A percentile compares a stretch with the other conserved stretches of the same genome.
Conservation (phyloP, 2,113 vertebrate species). For the Marmota flaviventris region DNA sequence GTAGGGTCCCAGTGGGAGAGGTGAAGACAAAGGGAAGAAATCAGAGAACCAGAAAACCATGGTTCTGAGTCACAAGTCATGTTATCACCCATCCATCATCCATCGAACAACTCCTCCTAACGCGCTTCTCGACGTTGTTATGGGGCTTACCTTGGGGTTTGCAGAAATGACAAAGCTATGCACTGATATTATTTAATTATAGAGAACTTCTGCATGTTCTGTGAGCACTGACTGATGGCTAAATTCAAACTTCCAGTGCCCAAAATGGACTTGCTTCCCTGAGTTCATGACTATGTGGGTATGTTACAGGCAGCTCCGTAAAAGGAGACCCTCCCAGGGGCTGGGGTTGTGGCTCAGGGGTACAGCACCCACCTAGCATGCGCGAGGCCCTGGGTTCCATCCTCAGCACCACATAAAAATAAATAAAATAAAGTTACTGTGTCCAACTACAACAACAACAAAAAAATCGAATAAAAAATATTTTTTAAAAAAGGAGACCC, state of each 20-base stretch:
- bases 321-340: neutral
- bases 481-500: no score
- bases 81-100: neutral
- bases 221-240: neutral
- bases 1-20: rapidly evolving
- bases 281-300: no score
- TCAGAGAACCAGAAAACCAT: neutral
- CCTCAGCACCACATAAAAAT: no score
- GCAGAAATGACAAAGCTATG: neutral
- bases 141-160: neutral
- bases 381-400: no score
- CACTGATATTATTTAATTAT: neutral
- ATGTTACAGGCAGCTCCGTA: neutral
- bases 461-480: no score
- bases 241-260: neutral
- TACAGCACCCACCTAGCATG: no score
- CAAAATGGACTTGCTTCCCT: neutral
- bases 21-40: neutral
- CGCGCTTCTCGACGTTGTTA: no score
- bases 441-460: no score
- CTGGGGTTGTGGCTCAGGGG: no score
- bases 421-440: no score
- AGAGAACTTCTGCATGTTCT: neutral
- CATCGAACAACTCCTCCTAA: neutral
- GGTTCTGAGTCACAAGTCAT: neutral